Percentiles rank a stretch among this genome's conserved stretches.
These are phyloP conservation scores for Gymnarchus niloticus DNA, from an alignment of 2,113 vertebrate species.

Conservation along the genomic window DNA sequence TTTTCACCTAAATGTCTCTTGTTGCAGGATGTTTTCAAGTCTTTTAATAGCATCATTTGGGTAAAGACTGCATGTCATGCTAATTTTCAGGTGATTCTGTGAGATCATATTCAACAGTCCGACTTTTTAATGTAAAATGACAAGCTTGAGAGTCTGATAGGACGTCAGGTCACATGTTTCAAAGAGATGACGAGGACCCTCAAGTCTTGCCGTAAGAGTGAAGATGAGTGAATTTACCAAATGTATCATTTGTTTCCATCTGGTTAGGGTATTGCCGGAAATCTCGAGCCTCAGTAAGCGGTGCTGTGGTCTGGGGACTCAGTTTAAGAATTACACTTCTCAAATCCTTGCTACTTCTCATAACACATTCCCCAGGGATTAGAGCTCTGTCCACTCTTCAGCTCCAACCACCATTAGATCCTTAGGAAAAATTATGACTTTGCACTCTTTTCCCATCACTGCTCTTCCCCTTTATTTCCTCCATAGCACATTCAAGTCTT, in stretches of 20 bases:
- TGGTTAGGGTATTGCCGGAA: background rate
- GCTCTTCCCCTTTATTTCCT: background rate
- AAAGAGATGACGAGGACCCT: background rate
- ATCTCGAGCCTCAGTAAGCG: background rate
- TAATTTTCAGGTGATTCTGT: background rate
- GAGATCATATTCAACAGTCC: background rate
- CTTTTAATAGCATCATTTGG: background rate
- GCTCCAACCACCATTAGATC: background rate
- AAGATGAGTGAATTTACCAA: background rate
- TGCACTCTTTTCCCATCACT: background rate
- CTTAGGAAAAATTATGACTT: background rate
- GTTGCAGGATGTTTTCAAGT: constrained; percentile 21
- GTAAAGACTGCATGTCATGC: background rate
- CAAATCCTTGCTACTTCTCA: background rate
- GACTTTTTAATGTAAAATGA: background rate
- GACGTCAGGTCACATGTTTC: background rate
- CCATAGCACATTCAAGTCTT: background rate
- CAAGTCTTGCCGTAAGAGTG: background rate
- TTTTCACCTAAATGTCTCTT: constrained; percentile 49
- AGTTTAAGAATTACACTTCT: too few relatives aligned
- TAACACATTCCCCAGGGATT: background rate
- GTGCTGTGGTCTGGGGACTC: background rate
- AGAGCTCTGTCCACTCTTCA: background rate
- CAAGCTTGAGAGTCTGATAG: background rate
- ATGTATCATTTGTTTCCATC: background rate